A percentile compares a stretch with the other conserved stretches of the same genome.
Conservation (phyloP, 1,140 invertebrate genomes). For the Cydia splendana region DNA sequence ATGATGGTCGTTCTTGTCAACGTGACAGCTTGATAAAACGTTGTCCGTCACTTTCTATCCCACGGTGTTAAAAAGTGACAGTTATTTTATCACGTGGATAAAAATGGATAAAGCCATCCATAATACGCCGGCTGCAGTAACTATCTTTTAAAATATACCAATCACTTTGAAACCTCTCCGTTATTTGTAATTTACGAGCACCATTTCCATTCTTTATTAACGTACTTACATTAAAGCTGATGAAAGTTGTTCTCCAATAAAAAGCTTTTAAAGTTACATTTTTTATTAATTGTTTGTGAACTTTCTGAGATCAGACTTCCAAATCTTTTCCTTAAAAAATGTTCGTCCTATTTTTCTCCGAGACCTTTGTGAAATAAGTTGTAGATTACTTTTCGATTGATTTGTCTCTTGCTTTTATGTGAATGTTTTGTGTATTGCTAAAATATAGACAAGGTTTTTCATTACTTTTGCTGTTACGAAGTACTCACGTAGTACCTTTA, state of each 20-base stretch:
- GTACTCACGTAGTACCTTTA: too few species aligned
- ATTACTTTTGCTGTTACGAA: too few species aligned
- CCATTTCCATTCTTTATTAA: background rate
- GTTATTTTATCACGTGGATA: too few species aligned
- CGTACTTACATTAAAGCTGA: background rate
- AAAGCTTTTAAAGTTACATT: conserved; percentile 24
- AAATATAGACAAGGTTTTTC: background rate
- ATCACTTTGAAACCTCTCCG: too few species aligned
- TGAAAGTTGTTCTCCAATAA: background rate
- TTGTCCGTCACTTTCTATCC: too few species aligned
- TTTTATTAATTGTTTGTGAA: conserved; percentile 11
- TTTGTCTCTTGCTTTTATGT: background rate
- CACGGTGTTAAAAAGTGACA: too few species aligned
- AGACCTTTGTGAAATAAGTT: background rate
- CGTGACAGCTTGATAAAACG: too few species aligned
- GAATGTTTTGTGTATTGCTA: background rate
- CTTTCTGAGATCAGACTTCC: conserved; percentile 5
- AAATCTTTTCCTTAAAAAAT: conserved; percentile 13
- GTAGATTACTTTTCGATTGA: conserved; percentile 4
- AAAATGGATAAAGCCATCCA: too few species aligned
- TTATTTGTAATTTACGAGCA: background rate
- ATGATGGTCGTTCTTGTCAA: too few species aligned
- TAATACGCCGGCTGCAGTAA: background rate
- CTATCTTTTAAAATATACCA: too few species aligned
- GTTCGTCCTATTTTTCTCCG: conserved; percentile 7